Percentiles rank a stretch among this genome's conserved stretches.
These are phyloP conservation scores for Hipposideros larvatus DNA, from an alignment of 2,797 vertebrate species.

Conservation along the genomic window DNA sequence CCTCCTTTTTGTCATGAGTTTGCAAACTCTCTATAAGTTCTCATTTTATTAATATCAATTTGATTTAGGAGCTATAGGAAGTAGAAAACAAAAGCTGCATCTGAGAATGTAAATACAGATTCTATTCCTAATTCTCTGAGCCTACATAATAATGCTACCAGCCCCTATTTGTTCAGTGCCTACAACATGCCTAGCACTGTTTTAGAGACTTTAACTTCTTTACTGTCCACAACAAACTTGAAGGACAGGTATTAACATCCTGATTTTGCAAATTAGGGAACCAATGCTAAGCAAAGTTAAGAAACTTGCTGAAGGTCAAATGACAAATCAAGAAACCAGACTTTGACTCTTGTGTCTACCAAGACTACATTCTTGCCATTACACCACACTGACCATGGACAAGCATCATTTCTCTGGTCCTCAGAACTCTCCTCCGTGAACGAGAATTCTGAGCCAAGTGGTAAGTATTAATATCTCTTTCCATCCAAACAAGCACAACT, in stretches of 20 bases:
- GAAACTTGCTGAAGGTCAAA: conserved; percentile 11
- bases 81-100: background rate
- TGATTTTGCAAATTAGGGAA: background rate
- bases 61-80: background rate
- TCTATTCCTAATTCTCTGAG: background rate
- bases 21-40: background rate
- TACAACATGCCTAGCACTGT: background rate
- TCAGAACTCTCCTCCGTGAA: background rate
- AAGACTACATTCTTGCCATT: background rate
- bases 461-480: background rate
- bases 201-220: background rate
- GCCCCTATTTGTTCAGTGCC: background rate
- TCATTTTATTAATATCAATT: background rate
- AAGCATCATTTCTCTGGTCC: background rate
- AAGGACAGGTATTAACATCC: background rate
- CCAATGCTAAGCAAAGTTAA: conserved; percentile 45
- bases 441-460: background rate
- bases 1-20: background rate
- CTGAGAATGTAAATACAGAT: background rate
- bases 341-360: background rate
- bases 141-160: background rate
- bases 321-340: conserved; percentile 15
- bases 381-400: background rate
- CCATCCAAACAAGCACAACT: background rate
- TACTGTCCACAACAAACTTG: background rate